Conservation (phyloP, 35 echinoderm and acorn worm species). For the Ophiothrix spiculata region DNA sequence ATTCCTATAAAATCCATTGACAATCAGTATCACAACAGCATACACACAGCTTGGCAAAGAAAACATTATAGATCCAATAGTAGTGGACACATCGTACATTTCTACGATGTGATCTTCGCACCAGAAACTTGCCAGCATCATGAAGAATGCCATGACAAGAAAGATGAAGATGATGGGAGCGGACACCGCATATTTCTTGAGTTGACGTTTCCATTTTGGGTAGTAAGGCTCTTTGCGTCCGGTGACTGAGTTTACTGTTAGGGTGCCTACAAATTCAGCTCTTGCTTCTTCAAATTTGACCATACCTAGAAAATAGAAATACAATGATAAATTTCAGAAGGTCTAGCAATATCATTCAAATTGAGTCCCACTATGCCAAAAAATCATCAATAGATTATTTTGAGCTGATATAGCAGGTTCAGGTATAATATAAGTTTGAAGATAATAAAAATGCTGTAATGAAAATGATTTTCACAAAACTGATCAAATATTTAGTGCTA, state of each 20-base stretch:
- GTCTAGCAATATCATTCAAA: no score
- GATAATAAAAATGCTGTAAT: no score
- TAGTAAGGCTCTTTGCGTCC: slow-evolving; percentile 71
- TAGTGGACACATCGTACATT: slow-evolving; percentile 56
- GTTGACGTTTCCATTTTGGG: slow-evolving; percentile 73
- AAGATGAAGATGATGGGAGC: slow-evolving; percentile 66
- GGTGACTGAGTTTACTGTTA: slow-evolving; percentile 71
- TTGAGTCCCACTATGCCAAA: no score
- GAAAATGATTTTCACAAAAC: no score
- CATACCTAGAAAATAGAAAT: slow-evolving; percentile 37
- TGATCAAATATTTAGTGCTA: no score
- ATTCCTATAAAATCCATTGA: slow-evolving; percentile 87
- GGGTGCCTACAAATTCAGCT: slow-evolving; percentile 63
- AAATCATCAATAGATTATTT: no score
- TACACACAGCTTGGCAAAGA: slow-evolving; percentile 81
- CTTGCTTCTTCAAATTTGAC: slow-evolving; percentile 94
- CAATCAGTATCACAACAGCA: slow-evolving; percentile 82
- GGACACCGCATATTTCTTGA: slow-evolving; percentile 79
- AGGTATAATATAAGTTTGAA: no score
- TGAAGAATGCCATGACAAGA: slow-evolving; percentile 67
- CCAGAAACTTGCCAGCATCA: slow-evolving; percentile 85
- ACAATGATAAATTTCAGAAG: neutral
- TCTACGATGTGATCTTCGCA: slow-evolving; percentile 77
- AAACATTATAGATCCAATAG: slow-evolving; percentile 49
- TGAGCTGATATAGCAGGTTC: no score